A percentile compares a stretch with the other conserved stretches of the same genome.
Evolutionary conservation across 2,113 vertebrate species (phyloP).

Genomic region (Gracilinanus agilis): DNA sequence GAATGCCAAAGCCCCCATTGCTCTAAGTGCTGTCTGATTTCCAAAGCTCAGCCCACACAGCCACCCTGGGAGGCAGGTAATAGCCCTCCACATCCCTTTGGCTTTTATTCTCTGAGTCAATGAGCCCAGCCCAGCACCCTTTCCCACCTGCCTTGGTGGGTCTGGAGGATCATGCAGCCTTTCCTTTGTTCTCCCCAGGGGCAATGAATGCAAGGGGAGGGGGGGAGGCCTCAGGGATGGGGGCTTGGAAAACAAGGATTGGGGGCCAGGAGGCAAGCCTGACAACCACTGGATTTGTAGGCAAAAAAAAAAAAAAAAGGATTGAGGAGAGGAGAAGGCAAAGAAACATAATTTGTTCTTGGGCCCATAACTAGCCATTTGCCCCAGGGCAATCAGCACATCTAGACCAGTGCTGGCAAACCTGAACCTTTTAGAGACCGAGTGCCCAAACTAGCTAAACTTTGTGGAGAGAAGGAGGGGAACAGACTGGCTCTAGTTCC

Average conservation of each 20-base stretch:
- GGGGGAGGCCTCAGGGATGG: neutral
- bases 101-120: neutral
- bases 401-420: neutral
- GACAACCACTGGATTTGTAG: neutral
- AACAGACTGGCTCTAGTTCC: no score
- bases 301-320: neutral
- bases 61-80: neutral
- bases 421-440: no score
- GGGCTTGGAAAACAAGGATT: neutral
- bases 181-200: neutral
- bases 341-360: neutral
- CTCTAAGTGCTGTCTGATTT: neutral
- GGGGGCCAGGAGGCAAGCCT: neutral
- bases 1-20: neutral
- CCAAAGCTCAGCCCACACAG: neutral
- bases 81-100: neutral
- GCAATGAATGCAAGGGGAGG: neutral
- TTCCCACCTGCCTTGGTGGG: neutral
- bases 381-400: neutral
- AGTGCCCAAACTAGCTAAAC: no score
- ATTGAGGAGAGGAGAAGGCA: neutral
- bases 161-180: neutral
- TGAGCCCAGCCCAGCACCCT: neutral
- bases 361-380: neutral
- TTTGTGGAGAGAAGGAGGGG: no score